Evolutionary conservation across 2,797 vertebrate genomes (phyloP).

Genomic region (Hyperoplus lanceolatus): DNA sequence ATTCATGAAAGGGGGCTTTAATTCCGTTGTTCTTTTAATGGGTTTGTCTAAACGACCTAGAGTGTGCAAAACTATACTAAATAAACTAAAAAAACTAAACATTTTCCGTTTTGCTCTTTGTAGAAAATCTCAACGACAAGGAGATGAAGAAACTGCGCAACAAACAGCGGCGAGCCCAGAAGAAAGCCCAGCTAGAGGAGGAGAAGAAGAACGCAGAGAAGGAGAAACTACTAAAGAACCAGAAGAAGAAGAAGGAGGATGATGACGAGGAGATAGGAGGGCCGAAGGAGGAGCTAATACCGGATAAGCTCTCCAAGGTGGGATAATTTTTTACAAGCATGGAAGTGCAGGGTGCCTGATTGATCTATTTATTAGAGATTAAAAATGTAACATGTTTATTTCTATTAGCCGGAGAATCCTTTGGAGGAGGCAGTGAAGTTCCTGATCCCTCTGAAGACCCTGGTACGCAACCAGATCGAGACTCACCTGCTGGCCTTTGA

Average conservation of each 20-base stretch:
- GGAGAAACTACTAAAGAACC: constrained; percentile 95
- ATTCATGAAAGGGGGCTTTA: no score
- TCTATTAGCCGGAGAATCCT: constrained; percentile 89
- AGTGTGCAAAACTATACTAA: no score
- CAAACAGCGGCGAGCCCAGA: constrained; percentile 94
- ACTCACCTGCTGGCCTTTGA: constrained; percentile 97
- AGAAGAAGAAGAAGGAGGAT: constrained; percentile 96
- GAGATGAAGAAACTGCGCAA: constrained; percentile 94
- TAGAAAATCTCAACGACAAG: constrained; percentile 94
- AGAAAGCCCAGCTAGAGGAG: constrained; percentile 94
- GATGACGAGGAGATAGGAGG: constrained; percentile 95
- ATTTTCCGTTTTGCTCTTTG: background rate
- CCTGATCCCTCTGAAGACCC: constrained; percentile 93
- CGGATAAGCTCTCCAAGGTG: constrained; percentile 95
- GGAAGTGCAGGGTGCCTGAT: background rate
- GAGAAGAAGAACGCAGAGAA: constrained; percentile 96
- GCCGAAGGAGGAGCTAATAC: constrained; percentile 94
- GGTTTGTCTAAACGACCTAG: no score
- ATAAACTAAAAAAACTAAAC: no score
- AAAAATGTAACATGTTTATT: background rate
- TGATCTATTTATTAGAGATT: background rate
- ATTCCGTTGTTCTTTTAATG: no score
- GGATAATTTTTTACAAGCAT: background rate
- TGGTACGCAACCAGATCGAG: constrained; percentile 95
- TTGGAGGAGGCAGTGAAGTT: constrained; percentile 97